Evolutionary conservation across 1,140 invertebrate species (phyloP), one percentile per base, ranked within the genome.

Genomic region (Mamestra configurata): DNA sequence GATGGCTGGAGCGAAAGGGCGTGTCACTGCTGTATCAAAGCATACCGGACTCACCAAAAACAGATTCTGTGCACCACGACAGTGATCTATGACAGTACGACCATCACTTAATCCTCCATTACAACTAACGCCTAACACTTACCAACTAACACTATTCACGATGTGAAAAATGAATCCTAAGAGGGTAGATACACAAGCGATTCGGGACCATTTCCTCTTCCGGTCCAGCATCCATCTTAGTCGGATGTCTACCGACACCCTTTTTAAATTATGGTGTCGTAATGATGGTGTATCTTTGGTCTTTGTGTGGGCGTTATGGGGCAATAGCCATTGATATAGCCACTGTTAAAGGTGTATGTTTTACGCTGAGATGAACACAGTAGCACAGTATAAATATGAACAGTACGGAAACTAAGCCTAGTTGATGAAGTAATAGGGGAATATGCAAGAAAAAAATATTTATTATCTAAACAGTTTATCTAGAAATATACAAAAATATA

Each of bases 91-190:
- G 22, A 57, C 53, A 57, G 10, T 24, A 37, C 40, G 6, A 13
- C 20, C 55, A 64, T 61, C 57, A 76, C 73, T 76, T 76, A 76
- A 76, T 64, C 37, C 73, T 2, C 43, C 73, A 76, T 76, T 76
- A 76, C 57, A 31, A 31, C 37, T 49, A 76, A 76, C 73, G 73
- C 73, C 73, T 59, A 4, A 61, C 22, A 31, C 22, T 64, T 76
- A 64, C 49, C 40, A 75, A 22, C 72, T 43, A 46, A 61, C 73
- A 68, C 35, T 81, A 66, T 20, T 18, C 61, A 71, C 20, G 59
- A 68, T 71, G 79, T 87, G 84, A 87, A 84, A 87, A 87, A 87
- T 87, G 86, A 84, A 84, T 84, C 84, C 59, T 75, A 82, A 82
- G 79, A 82, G 84, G 85, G 83, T 81, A 83, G 83, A 86, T 85